phyloP scores from a whole-genome alignment of 2,888 invertebrate species.

The Tenodera sinensis region DNA sequence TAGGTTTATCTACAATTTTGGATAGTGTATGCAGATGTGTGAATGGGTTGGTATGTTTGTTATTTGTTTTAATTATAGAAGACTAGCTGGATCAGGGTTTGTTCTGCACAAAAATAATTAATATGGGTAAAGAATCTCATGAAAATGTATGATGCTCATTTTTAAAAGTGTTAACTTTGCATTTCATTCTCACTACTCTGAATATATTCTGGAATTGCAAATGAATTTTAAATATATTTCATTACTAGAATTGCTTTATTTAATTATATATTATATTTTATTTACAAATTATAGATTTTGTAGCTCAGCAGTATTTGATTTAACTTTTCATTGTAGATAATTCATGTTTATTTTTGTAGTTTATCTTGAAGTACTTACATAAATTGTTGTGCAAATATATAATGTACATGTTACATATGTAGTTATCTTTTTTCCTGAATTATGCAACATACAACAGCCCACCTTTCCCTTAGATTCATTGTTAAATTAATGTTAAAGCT shows the following conservation, averaged over 20 bases:
- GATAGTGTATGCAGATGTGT: background rate
- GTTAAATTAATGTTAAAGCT: background rate
- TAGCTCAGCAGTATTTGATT: background rate
- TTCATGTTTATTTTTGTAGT: background rate
- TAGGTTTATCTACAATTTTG: background rate
- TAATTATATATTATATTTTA: background rate
- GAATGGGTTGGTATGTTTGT: background rate
- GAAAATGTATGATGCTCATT: background rate
- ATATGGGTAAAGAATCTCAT: background rate
- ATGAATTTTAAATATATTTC: background rate
- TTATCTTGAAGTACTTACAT: background rate
- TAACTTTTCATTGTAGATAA: background rate
- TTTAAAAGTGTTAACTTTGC: background rate
- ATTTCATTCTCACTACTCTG: background rate
- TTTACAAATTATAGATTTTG: background rate
- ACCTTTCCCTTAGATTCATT: background rate
- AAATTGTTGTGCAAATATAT: background rate
- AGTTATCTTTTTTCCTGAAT: background rate
- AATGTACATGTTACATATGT: background rate
- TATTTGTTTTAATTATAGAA: background rate
- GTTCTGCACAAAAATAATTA: background rate
- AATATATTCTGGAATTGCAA: background rate
- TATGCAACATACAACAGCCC: background rate
- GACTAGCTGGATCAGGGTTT: background rate
- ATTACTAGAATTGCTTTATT: background rate